Base-by-base conservation (phyloP, 2,888 invertebrate genomes). In the Zygogramma bicolorata region DNA sequence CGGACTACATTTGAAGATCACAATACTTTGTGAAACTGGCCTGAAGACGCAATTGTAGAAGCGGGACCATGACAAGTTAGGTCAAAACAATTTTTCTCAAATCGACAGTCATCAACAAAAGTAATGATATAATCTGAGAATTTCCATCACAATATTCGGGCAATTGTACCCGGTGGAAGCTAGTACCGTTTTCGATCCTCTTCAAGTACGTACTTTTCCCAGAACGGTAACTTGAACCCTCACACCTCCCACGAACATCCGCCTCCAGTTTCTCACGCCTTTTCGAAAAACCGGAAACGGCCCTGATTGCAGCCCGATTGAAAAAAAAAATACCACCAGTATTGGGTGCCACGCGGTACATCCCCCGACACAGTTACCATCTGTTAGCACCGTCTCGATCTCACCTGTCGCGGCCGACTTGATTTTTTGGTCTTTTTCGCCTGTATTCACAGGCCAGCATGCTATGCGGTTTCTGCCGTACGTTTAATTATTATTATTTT, bases 321-420 rank as follows among this genome's bases (percentile, higher is more conserved):
- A 27, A 53, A 53, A 53, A 53, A 46, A 46, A 20, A 20, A 20
- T 46, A 46, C 46, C 15, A 53, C 22, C 22, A n/a, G 27, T 22
- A 58, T 40, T 49, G 63, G 67, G 61, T 61, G 29, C 59, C 46
- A 42, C 63, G 15, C 22, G 46, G 57, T 42, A 31, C 75, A 71
- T 46, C 65, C 68, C 70, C 70, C 70, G 67, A 63, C 71, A 67
- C 71, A 75, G 70, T 68, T 61, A 68, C 77, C 77, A 77, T 75
- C 77, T 77, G 77, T 75, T 69, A 70, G 62, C 46, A 73, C 74
- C 77, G 77, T 77, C 75, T 75, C 75, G 73, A 73, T 63, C 66
- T 70, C 70, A 74, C 74, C 74, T 74, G 53, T 27, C 53, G 22
- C 53, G 53, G 22, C 53, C 25, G 53, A n/a, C 25, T 25, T 53